These are phyloP conservation scores for Ploceus nigricollis DNA, from an alignment of 2,113 vertebrate species.

Conservation along the genomic window DNA sequence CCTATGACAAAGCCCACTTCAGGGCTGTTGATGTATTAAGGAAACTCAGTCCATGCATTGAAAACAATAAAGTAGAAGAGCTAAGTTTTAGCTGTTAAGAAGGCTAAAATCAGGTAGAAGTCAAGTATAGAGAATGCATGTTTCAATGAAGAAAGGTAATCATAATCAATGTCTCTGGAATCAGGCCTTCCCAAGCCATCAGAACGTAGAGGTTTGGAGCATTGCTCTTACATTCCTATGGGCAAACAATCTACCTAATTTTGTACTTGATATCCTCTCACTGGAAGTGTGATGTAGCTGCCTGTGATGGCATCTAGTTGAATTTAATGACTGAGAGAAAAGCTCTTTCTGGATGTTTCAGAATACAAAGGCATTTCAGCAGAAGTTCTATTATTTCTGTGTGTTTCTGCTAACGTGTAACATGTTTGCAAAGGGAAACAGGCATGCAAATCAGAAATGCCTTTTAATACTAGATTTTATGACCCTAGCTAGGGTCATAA, in stretches of 20 bases:
- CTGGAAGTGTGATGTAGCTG: not conserved
- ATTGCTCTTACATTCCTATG: rapidly evolving
- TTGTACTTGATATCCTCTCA: not conserved
- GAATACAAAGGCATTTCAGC: not conserved
- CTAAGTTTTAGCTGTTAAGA: not conserved
- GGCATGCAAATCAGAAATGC: not conserved
- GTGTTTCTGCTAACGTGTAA: not conserved
- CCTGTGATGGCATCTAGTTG: not conserved
- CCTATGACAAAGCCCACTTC: not conserved
- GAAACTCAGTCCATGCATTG: not conserved
- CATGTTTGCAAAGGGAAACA: not conserved
- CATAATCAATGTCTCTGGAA: not conserved
- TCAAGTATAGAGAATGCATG: not conserved
- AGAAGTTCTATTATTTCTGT: not conserved
- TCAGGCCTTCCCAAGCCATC: not conserved
- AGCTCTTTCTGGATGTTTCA: not conserved
- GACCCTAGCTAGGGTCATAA: too few species aligned
- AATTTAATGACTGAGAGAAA: not conserved
- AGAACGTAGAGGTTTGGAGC: not conserved
- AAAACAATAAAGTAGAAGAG: not conserved
- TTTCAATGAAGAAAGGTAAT: not conserved
- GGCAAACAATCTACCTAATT: not conserved
- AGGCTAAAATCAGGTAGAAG: not conserved
- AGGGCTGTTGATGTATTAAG: not conserved
- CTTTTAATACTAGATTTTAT: not conserved